A percentile compares a stretch with the other conserved stretches of the same genome.
Conservation (phyloP, 2,888 invertebrate species). For the Drosophila buzzatii region DNA sequence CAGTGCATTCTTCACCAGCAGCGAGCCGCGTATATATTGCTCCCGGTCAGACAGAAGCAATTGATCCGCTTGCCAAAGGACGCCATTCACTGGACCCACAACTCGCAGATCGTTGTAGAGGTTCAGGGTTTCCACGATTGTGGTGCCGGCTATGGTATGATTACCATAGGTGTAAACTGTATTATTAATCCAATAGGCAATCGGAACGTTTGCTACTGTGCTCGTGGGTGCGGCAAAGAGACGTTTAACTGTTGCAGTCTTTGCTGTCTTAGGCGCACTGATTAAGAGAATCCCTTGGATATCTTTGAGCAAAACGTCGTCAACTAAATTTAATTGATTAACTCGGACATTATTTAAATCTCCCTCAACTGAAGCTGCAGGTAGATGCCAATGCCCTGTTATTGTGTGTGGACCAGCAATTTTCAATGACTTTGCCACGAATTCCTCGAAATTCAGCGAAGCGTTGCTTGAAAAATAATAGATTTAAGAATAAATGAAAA, state of each 20-base stretch:
- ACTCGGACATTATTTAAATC: conserved; percentile 83
- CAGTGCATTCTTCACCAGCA: conserved; percentile 69
- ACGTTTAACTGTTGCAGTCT: conserved; percentile 82
- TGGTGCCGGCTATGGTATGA: conserved; percentile 85
- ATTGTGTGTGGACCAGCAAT: conserved; percentile 85
- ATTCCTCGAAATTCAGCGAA: conserved; percentile 83
- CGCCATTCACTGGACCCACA: conserved; percentile 83
- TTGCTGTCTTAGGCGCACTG: conserved; percentile 40
- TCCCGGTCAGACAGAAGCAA: conserved; percentile 80
- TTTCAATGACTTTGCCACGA: conserved; percentile 84
- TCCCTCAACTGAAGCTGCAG: conserved; percentile 69
- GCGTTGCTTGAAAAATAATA: conserved; percentile 53
- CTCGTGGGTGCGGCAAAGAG: conserved; percentile 80
- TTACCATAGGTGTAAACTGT: conserved; percentile 84
- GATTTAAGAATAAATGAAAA: not conserved
- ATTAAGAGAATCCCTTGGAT: conserved; percentile 84
- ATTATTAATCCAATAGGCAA: conserved; percentile 86
- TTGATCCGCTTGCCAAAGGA: conserved; percentile 83
- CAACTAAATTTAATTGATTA: conserved; percentile 86
- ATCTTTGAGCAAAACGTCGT: conserved; percentile 86
- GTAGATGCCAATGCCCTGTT: conserved; percentile 79
- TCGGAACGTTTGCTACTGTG: conserved; percentile 85
- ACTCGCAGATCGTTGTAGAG: conserved; percentile 80
- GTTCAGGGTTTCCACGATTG: conserved; percentile 78
- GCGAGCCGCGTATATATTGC: conserved; percentile 72